A percentile compares a stretch with the other conserved stretches of the same genome.
Conservation (phyloP, 2,113 vertebrate genomes). For the Perognathus longimembris region DNA sequence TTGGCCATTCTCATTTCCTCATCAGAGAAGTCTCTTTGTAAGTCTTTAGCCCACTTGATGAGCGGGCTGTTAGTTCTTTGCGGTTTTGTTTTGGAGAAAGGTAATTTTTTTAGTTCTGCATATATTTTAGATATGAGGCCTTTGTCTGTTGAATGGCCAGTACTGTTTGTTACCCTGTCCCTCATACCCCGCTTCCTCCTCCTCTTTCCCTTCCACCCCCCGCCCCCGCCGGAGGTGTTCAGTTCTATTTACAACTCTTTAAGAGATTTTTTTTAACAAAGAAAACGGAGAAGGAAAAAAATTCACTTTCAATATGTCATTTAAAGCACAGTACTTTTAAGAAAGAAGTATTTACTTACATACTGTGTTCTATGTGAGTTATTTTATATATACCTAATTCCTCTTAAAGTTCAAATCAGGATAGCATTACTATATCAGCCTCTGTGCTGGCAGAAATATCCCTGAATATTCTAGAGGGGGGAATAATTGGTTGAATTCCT, state of each 20-base stretch:
- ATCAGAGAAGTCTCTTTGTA: too few relatives aligned
- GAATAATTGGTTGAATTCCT: constrained; percentile 45
- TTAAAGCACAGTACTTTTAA: constrained; percentile 27
- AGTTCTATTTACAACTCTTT: background rate
- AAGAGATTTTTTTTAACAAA: constrained; percentile 42
- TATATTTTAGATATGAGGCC: too few relatives aligned
- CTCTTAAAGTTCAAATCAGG: background rate
- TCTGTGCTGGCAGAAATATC: constrained; percentile 51
- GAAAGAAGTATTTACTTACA: background rate
- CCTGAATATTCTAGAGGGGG: background rate
- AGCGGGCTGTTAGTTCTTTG: too few relatives aligned
- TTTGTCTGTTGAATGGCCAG: too few relatives aligned
- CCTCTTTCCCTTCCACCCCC: too few relatives aligned
- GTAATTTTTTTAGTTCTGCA: too few relatives aligned
- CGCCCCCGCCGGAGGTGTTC: too few relatives aligned
- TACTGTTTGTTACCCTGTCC: too few relatives aligned
- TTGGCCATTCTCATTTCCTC: too few relatives aligned
- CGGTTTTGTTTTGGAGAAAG: too few relatives aligned
- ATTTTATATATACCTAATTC: constrained; percentile 21
- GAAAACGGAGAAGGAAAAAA: constrained; percentile 29
- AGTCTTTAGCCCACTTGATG: too few relatives aligned
- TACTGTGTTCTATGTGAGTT: background rate
- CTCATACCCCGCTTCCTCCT: too few relatives aligned
- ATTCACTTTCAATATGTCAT: background rate
- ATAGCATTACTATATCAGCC: constrained; percentile 12